Evolutionary conservation across 2,888 invertebrate species (phyloP).

Genomic region (Brassicogethes aeneus): DNA sequence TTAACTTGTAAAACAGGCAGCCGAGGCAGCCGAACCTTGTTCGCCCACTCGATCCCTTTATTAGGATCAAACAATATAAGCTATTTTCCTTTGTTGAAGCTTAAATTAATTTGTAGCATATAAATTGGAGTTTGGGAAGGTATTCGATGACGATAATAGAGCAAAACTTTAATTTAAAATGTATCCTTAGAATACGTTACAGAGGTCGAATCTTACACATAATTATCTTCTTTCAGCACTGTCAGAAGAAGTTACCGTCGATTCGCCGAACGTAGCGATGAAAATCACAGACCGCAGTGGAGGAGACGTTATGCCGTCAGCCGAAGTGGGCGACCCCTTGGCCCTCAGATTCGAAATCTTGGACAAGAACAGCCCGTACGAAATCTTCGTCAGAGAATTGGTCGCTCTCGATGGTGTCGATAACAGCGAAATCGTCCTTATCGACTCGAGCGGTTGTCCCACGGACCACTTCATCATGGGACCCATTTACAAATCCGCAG

Average conservation of each 20-base stretch:
- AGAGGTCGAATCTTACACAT: too few species aligned
- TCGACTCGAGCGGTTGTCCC: constrained; percentile 86
- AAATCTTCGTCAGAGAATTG: constrained; percentile 89
- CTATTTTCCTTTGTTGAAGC: too few species aligned
- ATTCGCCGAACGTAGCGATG: constrained; percentile 93
- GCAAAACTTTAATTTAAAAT: too few species aligned
- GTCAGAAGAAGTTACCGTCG: constrained; percentile 85
- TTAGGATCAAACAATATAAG: too few species aligned
- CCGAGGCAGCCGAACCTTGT: too few species aligned
- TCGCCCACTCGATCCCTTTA: too few species aligned
- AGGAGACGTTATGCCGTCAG: constrained; percentile 74
- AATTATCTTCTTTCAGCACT: constrained; percentile 52
- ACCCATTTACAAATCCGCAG: constrained; percentile 73
- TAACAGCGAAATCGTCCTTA: constrained; percentile 84
- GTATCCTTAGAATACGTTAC: too few species aligned
- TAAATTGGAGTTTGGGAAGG: too few species aligned
- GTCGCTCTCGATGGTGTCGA: constrained; percentile 93
- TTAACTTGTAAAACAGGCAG: too few species aligned
- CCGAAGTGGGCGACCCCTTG: constrained; percentile 88
- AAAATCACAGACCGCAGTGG: constrained; percentile 80
- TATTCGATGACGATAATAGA: too few species aligned
- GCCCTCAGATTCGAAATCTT: constrained; percentile 86
- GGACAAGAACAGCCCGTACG: constrained; percentile 88
- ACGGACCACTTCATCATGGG: constrained; percentile 94
- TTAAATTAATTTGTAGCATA: too few species aligned